Base-by-base conservation (phyloP, 2,888 invertebrate genomes). In the Argyra leucocephala region DNA sequence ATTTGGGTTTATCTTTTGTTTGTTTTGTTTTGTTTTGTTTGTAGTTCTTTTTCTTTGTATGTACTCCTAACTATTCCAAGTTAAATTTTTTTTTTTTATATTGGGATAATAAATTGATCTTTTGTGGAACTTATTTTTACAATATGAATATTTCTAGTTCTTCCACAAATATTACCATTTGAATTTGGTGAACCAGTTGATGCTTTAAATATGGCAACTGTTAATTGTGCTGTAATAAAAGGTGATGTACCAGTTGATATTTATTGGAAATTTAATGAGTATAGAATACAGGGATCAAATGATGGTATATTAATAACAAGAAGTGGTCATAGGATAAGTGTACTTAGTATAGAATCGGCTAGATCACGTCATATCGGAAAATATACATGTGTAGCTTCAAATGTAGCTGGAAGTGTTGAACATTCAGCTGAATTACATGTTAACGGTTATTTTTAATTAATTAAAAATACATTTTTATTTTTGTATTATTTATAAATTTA, bases 191-290 rank as follows among this genome's bases (percentile, higher is more conserved):
- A 82, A 64, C 80, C 83, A 57, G 77, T 83, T 61, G 82, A 82
- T 75, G 81, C 81, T 63, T 82, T 83, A 65, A 83, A 84, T 74
- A 81, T 83, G 75, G 80, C 82, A 61, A 81, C 82, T 58, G 80
- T 83, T 7, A 81, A 82, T 70, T 85, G 85, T 73, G 81, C 82
- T 48, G 81, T 83, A 67, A 78, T 81, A 67, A 83, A 83, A 71
- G 85, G 87, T 62, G 87, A 87, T 66, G 63, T 83, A 61, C 88
- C 88, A 5, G 76, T 88, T 68, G 82, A 82, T 67, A 84, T 88
- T 63, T 80, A 78, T 21, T 88, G 87, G 87, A 81, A 80, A 68
- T 80, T 83, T 69, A 81, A 82, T 70, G 76, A 76, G 60, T 73
- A 76, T 69, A 69, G 73, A 15, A 72, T 81, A 36, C 71, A 69